Base-by-base conservation (phyloP, 2,888 invertebrate species). In the Eilema depressum region DNA sequence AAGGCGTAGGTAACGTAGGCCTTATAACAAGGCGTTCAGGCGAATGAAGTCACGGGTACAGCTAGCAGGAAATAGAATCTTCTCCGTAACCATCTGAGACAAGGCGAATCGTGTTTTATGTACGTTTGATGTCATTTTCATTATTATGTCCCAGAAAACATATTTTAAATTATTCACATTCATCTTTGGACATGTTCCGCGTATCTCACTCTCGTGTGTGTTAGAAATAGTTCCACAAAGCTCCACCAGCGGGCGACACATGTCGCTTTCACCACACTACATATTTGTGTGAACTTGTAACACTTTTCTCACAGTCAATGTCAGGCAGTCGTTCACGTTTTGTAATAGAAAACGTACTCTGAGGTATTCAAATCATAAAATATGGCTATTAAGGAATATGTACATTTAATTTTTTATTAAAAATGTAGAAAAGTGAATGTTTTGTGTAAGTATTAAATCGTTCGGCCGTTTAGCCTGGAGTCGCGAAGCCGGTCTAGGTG, bases 241-340 rank as follows among this genome's bases (percentile, higher is more conserved):
- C 75, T 73, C 72, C 28, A 67, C 79, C 56, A 86, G 89, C 79
- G 68, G 83, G 86, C 86, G 83, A 74, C 77, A 79, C 79, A 63
- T 5, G 78, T 76, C 68, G 76, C 89, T 89, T 89, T 89, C 89
- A 86, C 86, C 74, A 78, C 74, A 71, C 69, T 71, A 72, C 75
- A 75, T 75, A 81, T 78, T 78, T 75, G 74, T 74, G 53, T 87
- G 88, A 89, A 89, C 89, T 89, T 89, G 89, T 81, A 76, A 85
- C 77, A 85, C 84, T 84, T 84, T 77, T 80, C 81, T 85, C 86
- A 85, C 75, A 86, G 89, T 88, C 89, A 89, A 89, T 88, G 89
- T 86, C 86, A 86, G 77, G 77, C 68, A 70, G 69, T 69, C 65
- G 70, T 64, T 63, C 30, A 23, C 26, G 78, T 83, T 84, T 81